phyloP scores from a whole-genome alignment of 2,888 invertebrate species.

The Sinhomidia bicolor region DNA sequence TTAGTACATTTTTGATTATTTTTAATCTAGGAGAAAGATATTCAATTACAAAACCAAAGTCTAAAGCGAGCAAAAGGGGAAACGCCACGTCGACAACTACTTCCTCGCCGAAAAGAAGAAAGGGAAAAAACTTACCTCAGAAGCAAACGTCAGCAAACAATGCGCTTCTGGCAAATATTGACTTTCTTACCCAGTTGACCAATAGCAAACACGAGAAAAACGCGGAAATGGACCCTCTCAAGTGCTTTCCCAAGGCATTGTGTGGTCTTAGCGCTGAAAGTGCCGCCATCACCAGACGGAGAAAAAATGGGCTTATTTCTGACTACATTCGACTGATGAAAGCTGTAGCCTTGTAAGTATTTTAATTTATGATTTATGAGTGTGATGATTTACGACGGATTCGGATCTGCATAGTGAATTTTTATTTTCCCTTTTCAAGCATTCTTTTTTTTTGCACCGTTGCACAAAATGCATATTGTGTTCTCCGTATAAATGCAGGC shows the following conservation, averaged over 20 bases:
- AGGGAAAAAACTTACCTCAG: constrained; percentile 32
- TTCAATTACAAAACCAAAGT: constrained; percentile 3
- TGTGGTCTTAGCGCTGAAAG: constrained; percentile 71
- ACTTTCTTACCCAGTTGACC: constrained; percentile 71
- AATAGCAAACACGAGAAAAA: constrained; percentile 61
- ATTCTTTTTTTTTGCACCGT: too few species aligned
- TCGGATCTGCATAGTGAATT: too few species aligned
- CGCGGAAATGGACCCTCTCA: constrained; percentile 73
- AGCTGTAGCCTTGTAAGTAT: constrained; percentile 68
- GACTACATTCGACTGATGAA: constrained; percentile 71
- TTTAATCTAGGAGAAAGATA: constrained; percentile 9
- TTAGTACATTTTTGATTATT: not conserved
- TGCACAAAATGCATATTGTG: too few species aligned
- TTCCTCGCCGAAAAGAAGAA: not conserved
- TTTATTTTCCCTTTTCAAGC: too few species aligned
- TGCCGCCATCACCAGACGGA: constrained; percentile 66
- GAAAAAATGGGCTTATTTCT: constrained; percentile 63
- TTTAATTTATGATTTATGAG: not conserved
- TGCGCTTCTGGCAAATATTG: constrained; percentile 68
- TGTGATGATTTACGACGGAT: not conserved
- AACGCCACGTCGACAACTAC: constrained; percentile 9
- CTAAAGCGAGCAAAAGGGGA: not conserved
- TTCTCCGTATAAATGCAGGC: too few species aligned
- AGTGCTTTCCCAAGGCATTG: constrained; percentile 75
- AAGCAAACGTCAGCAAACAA: constrained; percentile 58